Evolutionary conservation across 2,113 vertebrate genomes (phyloP).

Genomic region (Brachyhypopomus gauderio): DNA sequence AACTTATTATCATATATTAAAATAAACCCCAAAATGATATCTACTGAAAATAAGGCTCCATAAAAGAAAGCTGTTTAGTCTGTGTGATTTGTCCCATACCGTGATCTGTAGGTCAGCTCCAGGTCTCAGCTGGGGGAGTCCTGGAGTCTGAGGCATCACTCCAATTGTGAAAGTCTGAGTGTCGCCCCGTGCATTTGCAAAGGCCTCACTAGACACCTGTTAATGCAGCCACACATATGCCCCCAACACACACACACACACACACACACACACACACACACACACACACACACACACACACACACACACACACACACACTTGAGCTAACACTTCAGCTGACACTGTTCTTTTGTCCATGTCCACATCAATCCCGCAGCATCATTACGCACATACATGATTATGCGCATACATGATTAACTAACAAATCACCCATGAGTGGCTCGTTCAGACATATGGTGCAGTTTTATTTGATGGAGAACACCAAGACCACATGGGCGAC

Average conservation of each 20-base stretch:
- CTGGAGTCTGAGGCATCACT: slow-evolving; percentile 81
- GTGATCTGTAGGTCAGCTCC: slow-evolving; percentile 88
- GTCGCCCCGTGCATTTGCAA: slow-evolving; percentile 67
- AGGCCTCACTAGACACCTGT: slow-evolving; percentile 81
- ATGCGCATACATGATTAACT: no score
- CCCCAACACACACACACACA: no score
- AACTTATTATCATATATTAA: no score
- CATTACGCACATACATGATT: no score
- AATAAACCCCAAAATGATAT: no score
- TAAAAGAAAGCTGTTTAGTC: background rate
- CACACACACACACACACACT: background rate
- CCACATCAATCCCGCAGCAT: no score
- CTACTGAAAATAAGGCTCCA: background rate
- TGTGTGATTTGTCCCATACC: slow-evolving; percentile 71
- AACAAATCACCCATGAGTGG: background rate
- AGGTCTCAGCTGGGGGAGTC: slow-evolving; percentile 76
- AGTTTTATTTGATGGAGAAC: background rate
- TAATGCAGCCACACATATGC: slow-evolving; percentile 8
- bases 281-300: background rate
- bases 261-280: background rate
- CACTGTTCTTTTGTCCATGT: background rate
- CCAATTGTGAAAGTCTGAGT: slow-evolving; percentile 85
- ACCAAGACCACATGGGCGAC: background rate
- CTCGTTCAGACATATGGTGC: slow-evolving; percentile 14
- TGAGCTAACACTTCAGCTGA: no score